Conservation (phyloP, 1,140 invertebrate species). For the Schlechtendalia chinensis region DNA sequence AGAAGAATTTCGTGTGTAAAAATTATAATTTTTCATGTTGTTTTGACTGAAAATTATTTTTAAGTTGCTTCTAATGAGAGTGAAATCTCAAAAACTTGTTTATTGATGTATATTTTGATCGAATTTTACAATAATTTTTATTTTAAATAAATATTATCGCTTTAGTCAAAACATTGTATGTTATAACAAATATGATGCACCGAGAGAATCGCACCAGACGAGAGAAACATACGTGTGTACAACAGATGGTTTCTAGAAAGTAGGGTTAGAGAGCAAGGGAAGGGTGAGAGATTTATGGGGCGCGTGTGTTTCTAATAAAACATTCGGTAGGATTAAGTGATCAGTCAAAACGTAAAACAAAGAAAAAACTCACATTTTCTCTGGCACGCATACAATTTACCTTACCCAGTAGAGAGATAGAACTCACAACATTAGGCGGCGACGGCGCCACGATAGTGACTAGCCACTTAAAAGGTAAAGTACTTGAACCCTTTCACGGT, state of each 20-base stretch:
- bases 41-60: not conserved
- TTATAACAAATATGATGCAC: not conserved
- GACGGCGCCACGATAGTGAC: not conserved
- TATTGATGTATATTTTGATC: not conserved
- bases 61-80: not conserved
- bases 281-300: conserved; percentile 7
- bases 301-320: conserved; percentile 38
- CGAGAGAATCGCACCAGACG: not conserved
- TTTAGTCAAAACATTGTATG: not conserved
- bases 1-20: not conserved
- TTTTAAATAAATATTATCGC: not conserved
- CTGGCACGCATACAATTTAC: not conserved
- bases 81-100: not conserved
- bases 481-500: conserved; percentile 12
- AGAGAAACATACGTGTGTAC: not conserved
- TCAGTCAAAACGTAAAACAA: conserved; percentile 25
- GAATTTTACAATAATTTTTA: not conserved
- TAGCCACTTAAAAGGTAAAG: conserved; percentile 11
- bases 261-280: not conserved
- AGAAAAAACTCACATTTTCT: not conserved
- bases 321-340: conserved; percentile 22
- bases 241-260: conserved; percentile 33
- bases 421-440: not conserved
- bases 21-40: not conserved
- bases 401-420: not conserved